Evolutionary conservation across 2,113 vertebrate genomes (phyloP).

Genomic region (Butastur rufipennis): DNA sequence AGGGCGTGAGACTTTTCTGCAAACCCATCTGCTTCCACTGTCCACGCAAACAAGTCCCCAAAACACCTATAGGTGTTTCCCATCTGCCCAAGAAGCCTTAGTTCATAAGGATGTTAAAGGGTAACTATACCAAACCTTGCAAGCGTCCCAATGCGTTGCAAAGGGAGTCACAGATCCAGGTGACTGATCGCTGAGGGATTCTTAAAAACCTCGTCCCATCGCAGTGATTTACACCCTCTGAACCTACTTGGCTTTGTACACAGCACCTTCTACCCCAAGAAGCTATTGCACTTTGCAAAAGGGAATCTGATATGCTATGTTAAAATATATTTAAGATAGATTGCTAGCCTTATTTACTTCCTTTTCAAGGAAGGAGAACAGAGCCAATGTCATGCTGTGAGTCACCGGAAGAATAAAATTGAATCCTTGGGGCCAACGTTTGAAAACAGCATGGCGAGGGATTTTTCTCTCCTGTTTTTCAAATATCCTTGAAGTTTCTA

Average conservation of each 20-base stretch:
- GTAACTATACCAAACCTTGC: background rate
- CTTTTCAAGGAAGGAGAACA: constrained; percentile 2
- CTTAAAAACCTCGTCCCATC: background rate
- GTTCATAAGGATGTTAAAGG: rapidly evolving
- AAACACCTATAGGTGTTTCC: background rate
- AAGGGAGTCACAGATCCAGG: background rate
- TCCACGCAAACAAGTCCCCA: background rate
- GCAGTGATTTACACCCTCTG: background rate
- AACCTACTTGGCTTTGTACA: background rate
- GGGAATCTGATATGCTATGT: background rate
- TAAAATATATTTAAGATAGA: background rate
- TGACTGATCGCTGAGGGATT: background rate
- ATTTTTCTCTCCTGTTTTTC: background rate
- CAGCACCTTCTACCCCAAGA: background rate
- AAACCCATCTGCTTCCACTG: background rate
- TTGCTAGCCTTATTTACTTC: background rate
- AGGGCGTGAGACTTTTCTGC: rapidly evolving
- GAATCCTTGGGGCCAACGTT: background rate
- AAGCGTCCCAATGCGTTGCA: rapidly evolving
- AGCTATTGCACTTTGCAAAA: background rate
- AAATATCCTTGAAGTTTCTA: background rate
- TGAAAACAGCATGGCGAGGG: background rate
- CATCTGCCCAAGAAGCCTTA: background rate
- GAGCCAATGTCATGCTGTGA: background rate
- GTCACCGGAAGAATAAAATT: background rate